A percentile compares a stretch with the other conserved stretches of the same genome.
Evolutionary conservation across 2,888 invertebrate species (phyloP).

Genomic region (Plebejus argus): DNA sequence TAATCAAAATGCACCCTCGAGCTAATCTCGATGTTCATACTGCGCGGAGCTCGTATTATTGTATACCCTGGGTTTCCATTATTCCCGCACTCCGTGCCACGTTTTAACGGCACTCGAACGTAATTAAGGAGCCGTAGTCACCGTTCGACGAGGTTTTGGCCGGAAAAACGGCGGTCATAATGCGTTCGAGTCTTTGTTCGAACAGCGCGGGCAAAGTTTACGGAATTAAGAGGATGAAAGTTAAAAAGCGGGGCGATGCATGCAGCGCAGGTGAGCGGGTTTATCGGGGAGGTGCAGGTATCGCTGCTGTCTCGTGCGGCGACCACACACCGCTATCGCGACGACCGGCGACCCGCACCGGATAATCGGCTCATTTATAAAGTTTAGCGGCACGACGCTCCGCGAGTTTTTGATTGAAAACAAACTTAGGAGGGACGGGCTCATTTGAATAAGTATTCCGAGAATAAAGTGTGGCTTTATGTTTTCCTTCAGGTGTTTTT

Average conservation of each 20-base stretch:
- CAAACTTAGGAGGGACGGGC: constrained; percentile 81
- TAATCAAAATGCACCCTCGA: constrained; percentile 71
- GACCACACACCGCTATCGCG: constrained; percentile 62
- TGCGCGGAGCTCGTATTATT: constrained; percentile 59
- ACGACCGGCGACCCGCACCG: constrained; percentile 49
- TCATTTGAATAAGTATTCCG: constrained; percentile 82
- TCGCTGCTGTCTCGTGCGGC: constrained; percentile 35
- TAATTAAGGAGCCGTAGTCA: not conserved
- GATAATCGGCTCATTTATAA: constrained; percentile 82
- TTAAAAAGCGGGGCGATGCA: constrained; percentile 79
- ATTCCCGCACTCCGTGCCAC: constrained; percentile 44
- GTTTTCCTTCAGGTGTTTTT: constrained; percentile 81
- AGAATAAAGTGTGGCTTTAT: constrained; percentile 81
- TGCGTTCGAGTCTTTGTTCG: constrained; percentile 48
- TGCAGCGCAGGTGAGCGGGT: constrained; percentile 77
- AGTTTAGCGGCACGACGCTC: constrained; percentile 80
- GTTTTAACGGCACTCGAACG: not conserved
- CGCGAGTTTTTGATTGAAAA: constrained; percentile 81
- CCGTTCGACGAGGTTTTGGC: not conserved
- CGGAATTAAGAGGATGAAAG: constrained; percentile 70
- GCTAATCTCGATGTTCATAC: constrained; percentile 73
- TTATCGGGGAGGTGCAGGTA: constrained; percentile 69
- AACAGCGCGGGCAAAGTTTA: constrained; percentile 71
- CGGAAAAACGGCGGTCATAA: not conserved
- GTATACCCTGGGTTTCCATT: constrained; percentile 60